Base-by-base conservation (phyloP, 2,797 vertebrate genomes). In the Cynopterus sphinx region DNA sequence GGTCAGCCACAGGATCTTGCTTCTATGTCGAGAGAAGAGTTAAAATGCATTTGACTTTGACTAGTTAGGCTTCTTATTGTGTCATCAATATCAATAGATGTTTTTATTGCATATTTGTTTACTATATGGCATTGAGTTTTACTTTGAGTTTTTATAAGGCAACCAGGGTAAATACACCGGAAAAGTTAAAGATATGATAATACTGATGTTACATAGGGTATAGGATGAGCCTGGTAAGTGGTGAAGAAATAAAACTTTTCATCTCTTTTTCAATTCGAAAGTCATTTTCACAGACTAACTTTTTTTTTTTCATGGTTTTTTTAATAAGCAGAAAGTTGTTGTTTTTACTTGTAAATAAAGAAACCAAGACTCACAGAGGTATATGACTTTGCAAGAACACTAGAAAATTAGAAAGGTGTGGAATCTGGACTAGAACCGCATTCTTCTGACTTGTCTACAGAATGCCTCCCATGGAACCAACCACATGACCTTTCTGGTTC, bases 291-390 rank as follows among this genome's bases (percentile, higher is more conserved):
- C 65, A 73, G 3, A 82, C 21, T 73, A 71, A 90, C 11, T 61
- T 90, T 90, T 81, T 87, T 81, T 79, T n/a, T 92, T 70, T 90
- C 36, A 78, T 87, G 59, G 39, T 87, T 36, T 46, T n/a, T 51
- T 81, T 85, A 68, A 53, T 87, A 61, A 13, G 1, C 73, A 53
- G 49, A 74, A 73, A 87, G 41, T 70, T 82, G 5, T 2, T 73
- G 8, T 53, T 90, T 90, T 85, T 43, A 67, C n/a, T 91, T 46
- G 68, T 12, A 41, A 87, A 67, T 77, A 59, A 78, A 46, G 61
- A 74, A 93, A 57, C 22, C 61, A 31, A 88, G 16, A 15, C 51
- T 93, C 61, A 85, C 49, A 96, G 59, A 84, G 28, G 2, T 77
- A 59, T 63, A 51, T 61, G 26, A 33, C 28, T 92, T 87, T 91